A percentile compares a stretch with the other conserved stretches of the same genome.
Evolutionary conservation across 2,113 vertebrate genomes (phyloP).

Genomic region (Tetraodon nigroviridis): DNA sequence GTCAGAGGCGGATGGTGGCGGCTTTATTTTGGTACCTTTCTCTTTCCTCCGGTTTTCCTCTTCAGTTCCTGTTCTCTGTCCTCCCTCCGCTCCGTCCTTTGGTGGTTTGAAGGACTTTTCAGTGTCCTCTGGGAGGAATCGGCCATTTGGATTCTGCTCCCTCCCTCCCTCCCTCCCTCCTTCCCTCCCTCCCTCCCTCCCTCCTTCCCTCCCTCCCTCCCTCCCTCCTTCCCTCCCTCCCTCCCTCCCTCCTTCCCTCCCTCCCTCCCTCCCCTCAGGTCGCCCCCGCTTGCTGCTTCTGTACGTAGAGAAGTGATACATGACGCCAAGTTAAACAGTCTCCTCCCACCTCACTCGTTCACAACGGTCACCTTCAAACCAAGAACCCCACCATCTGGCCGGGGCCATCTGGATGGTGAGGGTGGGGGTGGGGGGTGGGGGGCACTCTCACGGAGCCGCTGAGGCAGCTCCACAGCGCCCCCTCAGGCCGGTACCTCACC

Average conservation of each 20-base stretch:
- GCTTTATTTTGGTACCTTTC: too few relatives aligned
- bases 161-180: background rate
- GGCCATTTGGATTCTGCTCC: background rate
- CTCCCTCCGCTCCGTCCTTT: background rate
- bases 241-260: background rate
- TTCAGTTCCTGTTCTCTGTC: conserved; percentile 22
- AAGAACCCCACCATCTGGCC: conserved; percentile 64
- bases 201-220: background rate
- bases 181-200: background rate
- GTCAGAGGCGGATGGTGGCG: too few relatives aligned
- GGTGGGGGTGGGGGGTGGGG: too few relatives aligned
- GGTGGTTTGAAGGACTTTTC: too few relatives aligned
- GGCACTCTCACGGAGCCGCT: too few relatives aligned
- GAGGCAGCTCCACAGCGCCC: too few relatives aligned
- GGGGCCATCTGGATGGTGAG: conserved; percentile 59
- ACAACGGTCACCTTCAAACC: conserved; percentile 57
- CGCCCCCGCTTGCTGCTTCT: conserved; percentile 6
- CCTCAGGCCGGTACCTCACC: conserved; percentile 10
- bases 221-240: background rate
- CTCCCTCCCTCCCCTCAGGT: background rate
- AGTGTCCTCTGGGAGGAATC: too few relatives aligned
- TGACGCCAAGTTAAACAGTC: conserved; percentile 27
- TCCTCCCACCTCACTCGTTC: conserved; percentile 14
- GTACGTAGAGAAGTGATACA: conserved; percentile 38
- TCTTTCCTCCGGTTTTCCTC: too few relatives aligned